Base-by-base conservation (phyloP, 2,888 invertebrate species). In the Caenorhabditis becei region DNA sequence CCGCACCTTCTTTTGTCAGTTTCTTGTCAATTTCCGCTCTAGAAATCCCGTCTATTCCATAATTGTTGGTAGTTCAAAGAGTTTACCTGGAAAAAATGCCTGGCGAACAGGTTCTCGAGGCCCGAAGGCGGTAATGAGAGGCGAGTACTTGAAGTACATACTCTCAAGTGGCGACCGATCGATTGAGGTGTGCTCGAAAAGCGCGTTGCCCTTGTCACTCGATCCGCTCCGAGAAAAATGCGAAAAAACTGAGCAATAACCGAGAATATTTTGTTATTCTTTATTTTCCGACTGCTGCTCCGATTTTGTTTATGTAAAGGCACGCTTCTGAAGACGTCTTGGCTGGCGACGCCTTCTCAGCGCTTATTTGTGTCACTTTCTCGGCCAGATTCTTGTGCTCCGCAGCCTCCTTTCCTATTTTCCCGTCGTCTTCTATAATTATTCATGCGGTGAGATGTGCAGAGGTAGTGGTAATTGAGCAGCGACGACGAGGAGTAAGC, bases 131-230 rank as follows among this genome's bases (percentile, higher is more conserved):
- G 74, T 74, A 74, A 74, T 74, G 66, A 66, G 74, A 74, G 74
- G 61, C 54, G 62, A 74, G 74, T 66, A 66, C 74, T 74, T 74
- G 65, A 74, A 66, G 74, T 66, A 74, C 74, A 74, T 74, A 74
- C 58, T 66, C 74, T 74, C 74, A 74, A 74, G 74, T 66, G 65
- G 58, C 65, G 63, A 71, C 61, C 41, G 54, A 74, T 74, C 74
- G 74, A 74, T 74, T 32, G 63, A 14, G 24, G 56, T 74, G 74
- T 74, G 74, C 74, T 74, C 66, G 37, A 66, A 37, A 44, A 56
- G 54, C 70, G 49, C 53, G 41, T 61, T 70, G 32, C 44, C 44
- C 53, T 54, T 71, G 71, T 71, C 56, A 63, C 63, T 62, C 54
- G 62, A 71, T 71, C 54, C 54, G 20, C 24, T 35, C 44, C n/a